Evolutionary conservation across 2,113 vertebrate species (phyloP).

Genomic region (Ellobius talpinus): DNA sequence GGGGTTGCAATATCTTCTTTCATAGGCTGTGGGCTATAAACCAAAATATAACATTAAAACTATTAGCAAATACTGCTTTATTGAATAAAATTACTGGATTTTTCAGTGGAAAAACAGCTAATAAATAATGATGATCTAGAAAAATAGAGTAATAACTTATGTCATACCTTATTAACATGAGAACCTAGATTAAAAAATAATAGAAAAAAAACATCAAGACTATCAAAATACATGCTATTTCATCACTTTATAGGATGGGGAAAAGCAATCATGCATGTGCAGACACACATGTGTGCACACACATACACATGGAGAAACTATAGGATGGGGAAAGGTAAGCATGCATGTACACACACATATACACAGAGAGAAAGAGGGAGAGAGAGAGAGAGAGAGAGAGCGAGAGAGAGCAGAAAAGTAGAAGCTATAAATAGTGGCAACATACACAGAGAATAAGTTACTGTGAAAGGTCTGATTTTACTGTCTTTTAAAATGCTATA

Average conservation of each 20-base stretch:
- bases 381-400: no score
- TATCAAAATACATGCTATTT: neutral
- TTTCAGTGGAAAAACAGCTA: neutral
- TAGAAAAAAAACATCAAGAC: neutral
- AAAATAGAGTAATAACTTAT: neutral
- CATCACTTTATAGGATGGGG: neutral
- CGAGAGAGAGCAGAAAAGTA: neutral
- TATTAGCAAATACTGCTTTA: neutral
- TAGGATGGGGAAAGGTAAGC: no score
- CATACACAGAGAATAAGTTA: neutral
- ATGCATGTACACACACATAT: neutral
- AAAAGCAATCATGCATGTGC: neutral
- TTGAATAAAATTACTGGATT: accelerated
- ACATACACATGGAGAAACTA: neutral
- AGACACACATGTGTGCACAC: neutral
- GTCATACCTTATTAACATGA: neutral
- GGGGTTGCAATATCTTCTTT: slow-evolving; percentile 95
- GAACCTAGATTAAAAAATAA: neutral
- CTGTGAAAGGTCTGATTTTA: neutral
- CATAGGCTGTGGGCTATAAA: slow-evolving; percentile 90
- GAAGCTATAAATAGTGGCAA: neutral
- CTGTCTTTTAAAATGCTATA: neutral
- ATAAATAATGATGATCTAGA: neutral
- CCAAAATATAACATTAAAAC: neutral
- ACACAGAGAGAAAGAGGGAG: neutral